These are phyloP conservation scores for Myiozetetes cayanensis DNA, from an alignment of 2,113 vertebrate genomes.

Conservation along the genomic window DNA sequence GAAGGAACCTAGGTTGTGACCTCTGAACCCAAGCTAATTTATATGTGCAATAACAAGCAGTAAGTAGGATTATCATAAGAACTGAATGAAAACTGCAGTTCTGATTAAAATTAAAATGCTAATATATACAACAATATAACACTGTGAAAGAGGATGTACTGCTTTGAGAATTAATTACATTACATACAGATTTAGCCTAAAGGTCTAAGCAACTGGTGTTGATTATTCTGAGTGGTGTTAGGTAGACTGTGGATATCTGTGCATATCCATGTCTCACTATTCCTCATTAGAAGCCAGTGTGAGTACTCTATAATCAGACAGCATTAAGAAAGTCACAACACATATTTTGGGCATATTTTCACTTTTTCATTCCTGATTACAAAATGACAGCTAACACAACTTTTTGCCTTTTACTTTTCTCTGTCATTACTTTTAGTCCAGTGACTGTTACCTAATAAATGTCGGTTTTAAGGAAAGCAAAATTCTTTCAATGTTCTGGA, in stretches of 20 bases:
- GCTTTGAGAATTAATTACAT: background rate
- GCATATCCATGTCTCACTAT: background rate
- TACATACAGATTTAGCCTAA: background rate
- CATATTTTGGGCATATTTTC: background rate
- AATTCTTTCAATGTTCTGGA: background rate
- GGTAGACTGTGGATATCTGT: background rate
- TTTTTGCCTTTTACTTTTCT: background rate
- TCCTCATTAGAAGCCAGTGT: background rate
- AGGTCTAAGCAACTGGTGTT: background rate
- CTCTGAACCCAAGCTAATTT: slow-evolving; percentile 6
- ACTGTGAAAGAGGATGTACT: background rate
- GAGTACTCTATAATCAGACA: background rate
- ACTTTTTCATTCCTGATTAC: background rate
- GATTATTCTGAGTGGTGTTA: background rate
- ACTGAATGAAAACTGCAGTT: background rate
- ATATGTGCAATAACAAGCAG: background rate
- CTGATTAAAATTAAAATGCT: slow-evolving; percentile 15
- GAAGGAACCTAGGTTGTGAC: background rate
- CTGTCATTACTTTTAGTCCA: background rate
- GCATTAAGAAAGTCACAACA: background rate
- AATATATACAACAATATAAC: background rate
- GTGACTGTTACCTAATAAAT: background rate
- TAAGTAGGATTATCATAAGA: background rate
- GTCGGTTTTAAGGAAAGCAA: background rate
- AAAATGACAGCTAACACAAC: background rate